Percentiles rank a stretch among this genome's conserved stretches.
Evolutionary conservation across 2,797 vertebrate genomes (phyloP).

Genomic region (Tiaroga cobitis): DNA sequence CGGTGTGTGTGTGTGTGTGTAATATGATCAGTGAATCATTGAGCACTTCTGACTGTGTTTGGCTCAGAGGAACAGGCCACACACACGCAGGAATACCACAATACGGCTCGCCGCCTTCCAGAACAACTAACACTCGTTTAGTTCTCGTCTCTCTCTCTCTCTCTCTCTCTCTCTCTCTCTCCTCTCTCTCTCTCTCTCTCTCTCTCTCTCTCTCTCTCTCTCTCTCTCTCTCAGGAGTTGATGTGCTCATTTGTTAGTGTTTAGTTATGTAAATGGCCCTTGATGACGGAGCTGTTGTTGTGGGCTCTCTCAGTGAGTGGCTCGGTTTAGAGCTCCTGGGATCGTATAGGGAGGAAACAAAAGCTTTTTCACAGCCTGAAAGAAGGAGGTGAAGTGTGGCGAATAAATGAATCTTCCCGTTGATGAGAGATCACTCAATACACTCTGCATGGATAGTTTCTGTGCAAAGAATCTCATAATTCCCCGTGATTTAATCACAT

Average conservation of each 20-base stretch:
- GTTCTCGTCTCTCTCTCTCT: slow-evolving; percentile 1
- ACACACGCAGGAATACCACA: slow-evolving; percentile 41
- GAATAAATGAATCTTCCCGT: background rate
- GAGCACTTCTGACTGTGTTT: slow-evolving; percentile 16
- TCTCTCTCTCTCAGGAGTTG: slow-evolving; percentile 6
- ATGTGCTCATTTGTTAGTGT: slow-evolving; percentile 77
- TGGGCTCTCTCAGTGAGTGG: slow-evolving; percentile 8
- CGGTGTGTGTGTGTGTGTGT: slow-evolving; percentile 43
- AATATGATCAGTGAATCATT: slow-evolving; percentile 51
- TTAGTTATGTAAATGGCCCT: slow-evolving; percentile 75
- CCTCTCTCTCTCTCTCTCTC: slow-evolving; percentile 17
- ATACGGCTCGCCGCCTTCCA: background rate
- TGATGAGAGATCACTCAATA: background rate
- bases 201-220: background rate
- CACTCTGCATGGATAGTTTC: background rate
- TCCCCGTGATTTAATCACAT: background rate
- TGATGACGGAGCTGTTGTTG: slow-evolving; percentile 61
- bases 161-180: slow-evolving; percentile 1
- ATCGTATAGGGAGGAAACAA: slow-evolving; percentile 20
- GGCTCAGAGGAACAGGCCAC: slow-evolving; percentile 51
- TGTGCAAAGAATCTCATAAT: background rate
- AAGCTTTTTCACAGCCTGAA: slow-evolving; percentile 19
- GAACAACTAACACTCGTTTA: slow-evolving; percentile 27
- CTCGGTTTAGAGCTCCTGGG: background rate
- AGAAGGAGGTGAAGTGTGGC: slow-evolving; percentile 25